Conservation (phyloP, 1,140 invertebrate species). For the Nylanderia fulva region DNA sequence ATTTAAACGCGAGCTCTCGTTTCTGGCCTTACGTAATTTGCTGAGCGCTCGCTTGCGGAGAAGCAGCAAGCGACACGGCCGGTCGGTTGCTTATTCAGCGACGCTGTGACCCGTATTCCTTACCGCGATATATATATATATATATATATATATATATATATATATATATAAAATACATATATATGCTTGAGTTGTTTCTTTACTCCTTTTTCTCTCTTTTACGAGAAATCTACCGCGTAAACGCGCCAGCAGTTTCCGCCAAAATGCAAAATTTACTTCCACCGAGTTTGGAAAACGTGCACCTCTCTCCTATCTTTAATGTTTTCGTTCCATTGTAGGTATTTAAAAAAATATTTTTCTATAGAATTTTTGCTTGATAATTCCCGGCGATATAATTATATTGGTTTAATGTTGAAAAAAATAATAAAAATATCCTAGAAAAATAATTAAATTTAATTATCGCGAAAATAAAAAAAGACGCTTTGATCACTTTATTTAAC, state of each 20-base stretch:
- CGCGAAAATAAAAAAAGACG: neutral
- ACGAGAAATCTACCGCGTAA: neutral
- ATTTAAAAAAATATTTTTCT: too few relatives aligned
- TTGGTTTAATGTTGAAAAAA: too few relatives aligned
- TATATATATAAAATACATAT: neutral
- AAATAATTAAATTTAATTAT: neutral
- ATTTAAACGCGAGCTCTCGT: conserved; percentile 80
- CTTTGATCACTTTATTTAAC: neutral
- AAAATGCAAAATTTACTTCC: neutral
- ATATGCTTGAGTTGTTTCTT: conserved; percentile 3
- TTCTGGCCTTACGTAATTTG: conserved; percentile 80
- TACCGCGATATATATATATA: neutral
- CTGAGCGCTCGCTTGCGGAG: conserved; percentile 59
- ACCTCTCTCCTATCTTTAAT: too few relatives aligned
- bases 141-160: neutral
- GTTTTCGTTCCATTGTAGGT: too few relatives aligned
- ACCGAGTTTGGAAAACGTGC: neutral
- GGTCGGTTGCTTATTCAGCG: conserved; percentile 79
- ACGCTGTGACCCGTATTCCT: conserved; percentile 80
- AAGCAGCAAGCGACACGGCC: conserved; percentile 57
- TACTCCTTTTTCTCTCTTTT: neutral
- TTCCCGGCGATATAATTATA: too few relatives aligned
- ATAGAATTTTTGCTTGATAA: too few relatives aligned
- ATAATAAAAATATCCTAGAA: neutral
- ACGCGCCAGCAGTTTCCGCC: neutral